phyloP scores from a whole-genome alignment of 1,140 invertebrate genomes.

The Hycleus phaleratus region DNA sequence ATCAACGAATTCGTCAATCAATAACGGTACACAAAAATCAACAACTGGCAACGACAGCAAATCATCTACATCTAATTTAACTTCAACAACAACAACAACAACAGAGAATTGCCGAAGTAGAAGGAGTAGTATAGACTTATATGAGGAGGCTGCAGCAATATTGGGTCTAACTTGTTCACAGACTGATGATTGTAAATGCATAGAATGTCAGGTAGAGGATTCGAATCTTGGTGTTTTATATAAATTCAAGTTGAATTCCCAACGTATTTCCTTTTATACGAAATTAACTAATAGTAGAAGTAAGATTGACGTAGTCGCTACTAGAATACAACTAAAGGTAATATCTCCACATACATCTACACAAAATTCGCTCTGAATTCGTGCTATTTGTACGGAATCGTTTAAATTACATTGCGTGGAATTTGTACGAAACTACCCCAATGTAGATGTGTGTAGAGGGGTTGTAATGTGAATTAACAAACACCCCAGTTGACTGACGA shows the following conservation, averaged over 20 bases:
- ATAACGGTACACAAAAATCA: neutral
- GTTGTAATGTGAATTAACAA: no score
- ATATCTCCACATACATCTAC: neutral
- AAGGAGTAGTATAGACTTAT: constrained; percentile 43
- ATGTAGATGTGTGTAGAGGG: no score
- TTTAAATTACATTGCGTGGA: no score
- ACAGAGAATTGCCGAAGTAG: constrained; percentile 7
- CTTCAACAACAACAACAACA: constrained; percentile 5
- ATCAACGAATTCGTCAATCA: constrained; percentile 8
- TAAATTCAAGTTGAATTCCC: no score
- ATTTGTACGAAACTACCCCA: no score
- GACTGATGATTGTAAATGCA: constrained; percentile 51
- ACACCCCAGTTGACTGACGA: no score
- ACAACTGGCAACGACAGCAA: constrained; percentile 10
- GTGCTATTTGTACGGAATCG: neutral
- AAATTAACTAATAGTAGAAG: neutral
- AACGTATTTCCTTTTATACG: neutral
- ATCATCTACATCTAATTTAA: constrained; percentile 6
- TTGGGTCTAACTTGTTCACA: constrained; percentile 49
- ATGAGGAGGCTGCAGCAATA: constrained; percentile 51
- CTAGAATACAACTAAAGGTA: neutral
- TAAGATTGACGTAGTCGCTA: neutral
- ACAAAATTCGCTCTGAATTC: neutral
- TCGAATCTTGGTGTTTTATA: neutral
- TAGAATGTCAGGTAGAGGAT: constrained; percentile 49